Base-by-base conservation (phyloP, 1,140 invertebrate species). In the Zophobas morio region DNA sequence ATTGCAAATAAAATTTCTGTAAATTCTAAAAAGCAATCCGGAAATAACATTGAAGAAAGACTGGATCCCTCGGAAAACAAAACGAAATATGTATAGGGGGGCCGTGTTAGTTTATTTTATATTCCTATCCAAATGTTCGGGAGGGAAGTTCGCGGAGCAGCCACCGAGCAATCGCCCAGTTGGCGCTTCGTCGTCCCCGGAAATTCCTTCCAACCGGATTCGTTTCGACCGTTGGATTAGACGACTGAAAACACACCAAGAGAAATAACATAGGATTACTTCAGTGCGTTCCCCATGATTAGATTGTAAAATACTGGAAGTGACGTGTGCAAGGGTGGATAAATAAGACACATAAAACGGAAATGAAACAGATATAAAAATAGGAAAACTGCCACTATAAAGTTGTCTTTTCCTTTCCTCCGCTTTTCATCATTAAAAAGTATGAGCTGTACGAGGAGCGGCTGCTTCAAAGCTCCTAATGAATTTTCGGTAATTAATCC, bases 281-380 rank as follows among this genome's bases (percentile, higher is more conserved):
- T 80, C 83, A 86, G 84, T 86, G 85, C 85, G 85, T 86, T 86
- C 84, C 85, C 85, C 84, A 86, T 86, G 85, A 86, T 86, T 86
- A 86, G 85, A 86, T 86, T 86, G 85, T 86, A 86, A 86, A 86
- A 86, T 86, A 86, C 84, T 86, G 85, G 83, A 85, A 85, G 84
- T 86, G 85, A 86, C 85, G 85, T 85, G 82, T 83, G 84, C 83
- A 83, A 84, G 84, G 85, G 84, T 85, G 84, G 84, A 85, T 84
- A 84, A 85, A 85, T 85, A 85, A 85, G 84, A 84, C 83, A 84
- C 84, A 85, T 85, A 86, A 86, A 85, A 85, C 83, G 83, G 83
- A 81, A 86, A 86, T 84, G 84, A 85, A 85, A 86, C 84, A 81
- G 85, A 86, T 85, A 86, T 86, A 86, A 86, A 86, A 86, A 85